Conservation (phyloP, 2,113 vertebrate genomes). For the Sakesphorus luctuosus region DNA sequence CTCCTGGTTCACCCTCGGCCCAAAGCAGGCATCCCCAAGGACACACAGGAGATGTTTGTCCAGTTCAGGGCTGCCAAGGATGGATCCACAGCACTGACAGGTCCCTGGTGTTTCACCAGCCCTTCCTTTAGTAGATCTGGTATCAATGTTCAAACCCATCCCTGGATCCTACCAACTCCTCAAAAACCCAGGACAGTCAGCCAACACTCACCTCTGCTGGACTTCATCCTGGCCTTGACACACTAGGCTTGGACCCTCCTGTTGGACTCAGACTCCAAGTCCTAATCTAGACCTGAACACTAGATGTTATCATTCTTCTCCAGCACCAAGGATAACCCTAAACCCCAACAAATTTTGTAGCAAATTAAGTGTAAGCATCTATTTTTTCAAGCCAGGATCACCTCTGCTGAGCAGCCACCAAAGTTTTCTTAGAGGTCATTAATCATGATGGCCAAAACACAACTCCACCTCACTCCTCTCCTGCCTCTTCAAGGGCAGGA, state of each 20-base stretch:
- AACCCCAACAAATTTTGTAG: background rate
- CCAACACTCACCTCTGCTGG: background rate
- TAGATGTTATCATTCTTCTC: rapidly evolving
- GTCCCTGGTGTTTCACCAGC: background rate
- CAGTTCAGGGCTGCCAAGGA: background rate
- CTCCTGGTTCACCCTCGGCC: background rate
- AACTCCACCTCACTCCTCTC: background rate
- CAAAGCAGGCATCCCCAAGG: background rate
- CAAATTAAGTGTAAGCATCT: background rate
- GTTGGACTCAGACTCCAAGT: background rate
- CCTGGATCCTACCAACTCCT: rapidly evolving
- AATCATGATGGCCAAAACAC: constrained; percentile 10
- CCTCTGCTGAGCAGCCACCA: background rate
- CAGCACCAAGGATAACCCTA: background rate
- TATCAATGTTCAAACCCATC: background rate
- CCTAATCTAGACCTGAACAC: background rate
- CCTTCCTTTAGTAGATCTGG: background rate
- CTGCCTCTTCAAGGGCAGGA: background rate
- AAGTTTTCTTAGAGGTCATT: constrained; percentile 11
- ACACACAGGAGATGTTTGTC: rapidly evolving
- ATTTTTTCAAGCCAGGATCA: background rate
- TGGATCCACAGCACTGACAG: background rate
- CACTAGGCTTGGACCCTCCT: background rate
- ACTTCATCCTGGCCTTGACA: background rate
- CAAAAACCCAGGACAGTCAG: background rate